Evolutionary conservation across 2,113 vertebrate genomes (phyloP).

Genomic region (Oophaga pumilio): DNA sequence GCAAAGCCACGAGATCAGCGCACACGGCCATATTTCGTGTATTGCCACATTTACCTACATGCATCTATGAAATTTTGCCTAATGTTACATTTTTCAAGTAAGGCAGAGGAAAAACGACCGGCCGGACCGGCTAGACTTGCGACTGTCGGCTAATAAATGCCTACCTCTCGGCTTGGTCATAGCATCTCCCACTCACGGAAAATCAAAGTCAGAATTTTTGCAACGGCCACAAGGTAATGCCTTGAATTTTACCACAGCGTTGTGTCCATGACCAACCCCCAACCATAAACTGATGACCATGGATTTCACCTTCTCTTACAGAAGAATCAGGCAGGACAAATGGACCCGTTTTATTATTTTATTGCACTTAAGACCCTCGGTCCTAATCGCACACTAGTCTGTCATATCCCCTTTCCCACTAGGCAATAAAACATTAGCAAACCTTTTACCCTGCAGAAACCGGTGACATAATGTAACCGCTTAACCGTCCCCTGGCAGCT

Average conservation of each 20-base stretch:
- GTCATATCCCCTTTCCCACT: slow-evolving; percentile 19
- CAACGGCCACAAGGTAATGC: too few relatives aligned
- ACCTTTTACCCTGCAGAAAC: slow-evolving; percentile 3
- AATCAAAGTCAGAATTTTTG: too few relatives aligned
- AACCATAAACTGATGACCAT: background rate
- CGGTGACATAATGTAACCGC: background rate
- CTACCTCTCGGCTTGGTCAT: too few relatives aligned
- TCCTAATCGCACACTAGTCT: slow-evolving; percentile 24
- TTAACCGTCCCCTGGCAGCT: background rate
- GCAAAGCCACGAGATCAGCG: too few relatives aligned
- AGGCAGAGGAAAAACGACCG: too few relatives aligned
- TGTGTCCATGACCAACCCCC: background rate
- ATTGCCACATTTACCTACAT: too few relatives aligned
- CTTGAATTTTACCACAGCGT: background rate
- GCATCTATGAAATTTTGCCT: too few relatives aligned
- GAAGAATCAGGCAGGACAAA: slow-evolving; percentile 8
- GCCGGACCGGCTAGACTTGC: too few relatives aligned
- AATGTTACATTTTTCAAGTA: too few relatives aligned
- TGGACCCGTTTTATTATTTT: slow-evolving; percentile 31
- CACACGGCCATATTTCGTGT: too few relatives aligned
- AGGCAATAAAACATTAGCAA: slow-evolving; percentile 17
- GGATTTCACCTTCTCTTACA: slow-evolving; percentile 25
- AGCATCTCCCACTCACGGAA: too few relatives aligned
- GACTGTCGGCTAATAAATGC: too few relatives aligned
- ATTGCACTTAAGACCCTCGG: slow-evolving; percentile 1